phyloP scores from a whole-genome alignment of 2,113 vertebrate genomes.

The Xyrauchen texanus region DNA sequence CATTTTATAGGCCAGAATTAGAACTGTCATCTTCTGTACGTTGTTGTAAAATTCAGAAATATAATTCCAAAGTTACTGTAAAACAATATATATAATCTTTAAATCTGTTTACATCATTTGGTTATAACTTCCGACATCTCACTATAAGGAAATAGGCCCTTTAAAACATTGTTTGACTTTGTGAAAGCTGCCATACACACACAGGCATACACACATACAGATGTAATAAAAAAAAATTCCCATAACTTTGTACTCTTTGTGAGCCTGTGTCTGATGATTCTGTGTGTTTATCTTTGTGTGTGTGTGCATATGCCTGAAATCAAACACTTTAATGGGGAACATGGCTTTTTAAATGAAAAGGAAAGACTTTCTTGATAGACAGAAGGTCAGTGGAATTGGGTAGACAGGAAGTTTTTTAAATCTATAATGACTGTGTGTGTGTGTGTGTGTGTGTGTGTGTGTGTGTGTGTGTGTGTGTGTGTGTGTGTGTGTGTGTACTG shows the following conservation, averaged over 20 bases:
- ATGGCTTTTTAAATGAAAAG: not conserved
- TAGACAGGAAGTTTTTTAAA: not conserved
- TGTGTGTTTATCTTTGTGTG: not conserved
- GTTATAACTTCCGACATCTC: not conserved
- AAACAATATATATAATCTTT: not conserved
- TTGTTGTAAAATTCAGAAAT: not conserved
- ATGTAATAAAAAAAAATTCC: no score
- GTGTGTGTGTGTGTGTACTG: not conserved
- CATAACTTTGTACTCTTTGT: no score
- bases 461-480: not conserved
- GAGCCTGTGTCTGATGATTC: no score
- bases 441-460: not conserved
- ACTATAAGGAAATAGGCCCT: not conserved
- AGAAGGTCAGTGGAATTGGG: not conserved
- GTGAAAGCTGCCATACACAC: not conserved
- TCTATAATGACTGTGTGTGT: conserved; percentile 33
- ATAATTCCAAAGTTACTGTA: not conserved
- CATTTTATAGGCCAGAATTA: conserved; percentile 22
- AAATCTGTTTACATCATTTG: not conserved
- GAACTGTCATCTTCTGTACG: not conserved
- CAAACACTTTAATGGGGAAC: not conserved
- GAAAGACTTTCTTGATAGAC: not conserved
- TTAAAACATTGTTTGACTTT: not conserved
- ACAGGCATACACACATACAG: not conserved
- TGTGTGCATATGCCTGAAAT: not conserved